A percentile compares a stretch with the other conserved stretches of the same genome.
phyloP scores from a whole-genome alignment of 2,113 vertebrate species.

The Herpetotheres cachinnans region DNA sequence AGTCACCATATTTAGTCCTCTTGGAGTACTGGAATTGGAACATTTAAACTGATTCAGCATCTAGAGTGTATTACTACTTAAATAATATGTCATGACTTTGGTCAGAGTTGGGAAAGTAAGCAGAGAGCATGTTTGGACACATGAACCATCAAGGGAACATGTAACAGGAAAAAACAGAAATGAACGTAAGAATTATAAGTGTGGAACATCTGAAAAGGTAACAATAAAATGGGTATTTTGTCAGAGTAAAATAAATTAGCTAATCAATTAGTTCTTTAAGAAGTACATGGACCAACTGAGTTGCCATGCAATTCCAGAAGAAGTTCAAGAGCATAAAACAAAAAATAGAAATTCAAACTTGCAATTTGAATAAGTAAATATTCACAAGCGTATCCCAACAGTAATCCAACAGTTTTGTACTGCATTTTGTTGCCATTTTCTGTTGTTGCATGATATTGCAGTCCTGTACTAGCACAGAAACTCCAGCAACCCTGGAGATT shows the following conservation, averaged over 20 bases:
- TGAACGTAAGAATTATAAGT: background rate
- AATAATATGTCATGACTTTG: background rate
- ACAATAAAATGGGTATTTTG: background rate
- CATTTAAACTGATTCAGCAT: background rate
- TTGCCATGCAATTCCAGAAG: background rate
- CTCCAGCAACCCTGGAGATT: background rate
- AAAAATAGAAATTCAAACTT: background rate
- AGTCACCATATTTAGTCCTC: background rate
- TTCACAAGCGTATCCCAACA: background rate
- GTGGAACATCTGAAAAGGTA: background rate
- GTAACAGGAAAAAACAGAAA: background rate
- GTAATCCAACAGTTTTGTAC: background rate
- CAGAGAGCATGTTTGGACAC: background rate
- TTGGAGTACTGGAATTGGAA: background rate
- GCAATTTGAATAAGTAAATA: background rate
- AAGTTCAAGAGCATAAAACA: background rate
- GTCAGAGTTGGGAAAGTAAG: background rate
- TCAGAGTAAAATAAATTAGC: background rate
- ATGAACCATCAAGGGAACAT: background rate
- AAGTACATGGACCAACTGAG: background rate
- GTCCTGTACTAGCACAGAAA: background rate
- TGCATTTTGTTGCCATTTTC: background rate
- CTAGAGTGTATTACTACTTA: background rate
- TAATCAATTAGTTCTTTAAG: background rate
- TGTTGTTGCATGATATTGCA: background rate